phyloP scores from a whole-genome alignment of 2,113 vertebrate species.

The Gracilinanus agilis region DNA sequence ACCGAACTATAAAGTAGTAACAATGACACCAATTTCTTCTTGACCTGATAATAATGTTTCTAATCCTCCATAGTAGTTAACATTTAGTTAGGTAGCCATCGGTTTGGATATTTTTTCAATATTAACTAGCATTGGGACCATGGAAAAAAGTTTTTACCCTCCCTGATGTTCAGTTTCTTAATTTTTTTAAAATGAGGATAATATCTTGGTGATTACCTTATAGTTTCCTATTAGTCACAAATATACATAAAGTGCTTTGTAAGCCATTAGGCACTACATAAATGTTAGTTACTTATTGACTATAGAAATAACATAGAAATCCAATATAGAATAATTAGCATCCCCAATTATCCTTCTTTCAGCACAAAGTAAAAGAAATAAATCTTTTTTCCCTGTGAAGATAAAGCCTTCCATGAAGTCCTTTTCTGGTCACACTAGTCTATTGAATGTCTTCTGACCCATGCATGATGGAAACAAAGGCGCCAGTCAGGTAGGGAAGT shows the following conservation, averaged over 20 bases:
- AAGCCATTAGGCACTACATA: not conserved
- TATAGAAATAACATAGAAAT: not conserved
- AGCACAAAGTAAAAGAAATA: constrained; percentile 9
- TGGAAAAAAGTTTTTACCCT: too few species aligned
- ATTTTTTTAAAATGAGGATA: not conserved
- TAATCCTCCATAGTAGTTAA: too few species aligned
- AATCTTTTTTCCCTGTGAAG: not conserved
- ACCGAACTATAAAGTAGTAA: too few species aligned
- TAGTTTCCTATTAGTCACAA: not conserved
- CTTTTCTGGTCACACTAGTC: not conserved
- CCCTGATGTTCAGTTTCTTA: not conserved
- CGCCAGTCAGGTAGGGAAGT: not conserved
- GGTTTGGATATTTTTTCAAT: too few species aligned
- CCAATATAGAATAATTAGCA: not conserved
- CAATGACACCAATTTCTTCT: too few species aligned
- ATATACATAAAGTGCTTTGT: not conserved
- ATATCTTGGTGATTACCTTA: not conserved
- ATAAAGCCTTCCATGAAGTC: not conserved
- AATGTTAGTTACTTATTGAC: not conserved
- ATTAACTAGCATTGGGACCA: too few species aligned
- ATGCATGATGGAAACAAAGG: not conserved
- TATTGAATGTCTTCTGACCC: not conserved
- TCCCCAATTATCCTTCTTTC: not conserved
- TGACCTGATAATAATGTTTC: too few species aligned
- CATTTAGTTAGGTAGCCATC: too few species aligned